Evolutionary conservation across 2,797 vertebrate species (phyloP).

Genomic region (Sciaenops ocellatus): DNA sequence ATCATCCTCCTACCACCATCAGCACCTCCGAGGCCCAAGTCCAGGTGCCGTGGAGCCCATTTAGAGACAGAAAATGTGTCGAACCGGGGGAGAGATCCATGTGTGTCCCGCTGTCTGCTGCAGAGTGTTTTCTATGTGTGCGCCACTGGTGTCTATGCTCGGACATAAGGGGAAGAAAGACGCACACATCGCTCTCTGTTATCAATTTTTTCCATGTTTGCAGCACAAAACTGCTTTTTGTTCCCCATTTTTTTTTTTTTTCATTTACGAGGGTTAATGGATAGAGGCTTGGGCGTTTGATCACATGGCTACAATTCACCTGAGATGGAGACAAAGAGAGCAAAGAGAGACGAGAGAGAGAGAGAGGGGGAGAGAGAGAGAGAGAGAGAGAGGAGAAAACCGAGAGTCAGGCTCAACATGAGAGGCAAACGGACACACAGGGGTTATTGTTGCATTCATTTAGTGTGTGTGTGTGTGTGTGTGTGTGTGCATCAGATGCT

Average conservation of each 20-base stretch:
- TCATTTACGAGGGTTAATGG: constrained; percentile 89
- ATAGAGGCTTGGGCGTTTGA: constrained; percentile 88
- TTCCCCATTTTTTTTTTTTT: constrained; percentile 80
- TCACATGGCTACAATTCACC: constrained; percentile 91
- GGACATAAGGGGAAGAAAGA: constrained; percentile 84
- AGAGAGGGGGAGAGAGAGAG: constrained; percentile 84
- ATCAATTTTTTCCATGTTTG: constrained; percentile 88
- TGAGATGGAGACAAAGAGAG: constrained; percentile 89
- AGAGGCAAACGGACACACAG: constrained; percentile 81
- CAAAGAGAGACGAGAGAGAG: constrained; percentile 83
- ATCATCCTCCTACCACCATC: constrained; percentile 23
- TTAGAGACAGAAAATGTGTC: constrained; percentile 39
- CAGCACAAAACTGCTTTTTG: constrained; percentile 90
- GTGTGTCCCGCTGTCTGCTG: constrained; percentile 69
- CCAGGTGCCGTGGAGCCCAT: constrained; percentile 61
- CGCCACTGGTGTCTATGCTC: constrained; percentile 79
- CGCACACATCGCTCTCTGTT: constrained; percentile 87
- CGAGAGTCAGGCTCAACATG: constrained; percentile 83
- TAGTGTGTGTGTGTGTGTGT: constrained; percentile 52
- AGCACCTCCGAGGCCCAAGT: constrained; percentile 59
- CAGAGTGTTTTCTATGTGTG: constrained; percentile 76
- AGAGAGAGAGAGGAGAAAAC: constrained; percentile 78
- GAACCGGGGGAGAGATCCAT: constrained; percentile 62
- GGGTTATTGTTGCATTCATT: constrained; percentile 85
- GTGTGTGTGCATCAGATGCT: constrained; percentile 56